phyloP scores from a whole-genome alignment of 1,140 invertebrate species.

The Diachasma alloeum region DNA sequence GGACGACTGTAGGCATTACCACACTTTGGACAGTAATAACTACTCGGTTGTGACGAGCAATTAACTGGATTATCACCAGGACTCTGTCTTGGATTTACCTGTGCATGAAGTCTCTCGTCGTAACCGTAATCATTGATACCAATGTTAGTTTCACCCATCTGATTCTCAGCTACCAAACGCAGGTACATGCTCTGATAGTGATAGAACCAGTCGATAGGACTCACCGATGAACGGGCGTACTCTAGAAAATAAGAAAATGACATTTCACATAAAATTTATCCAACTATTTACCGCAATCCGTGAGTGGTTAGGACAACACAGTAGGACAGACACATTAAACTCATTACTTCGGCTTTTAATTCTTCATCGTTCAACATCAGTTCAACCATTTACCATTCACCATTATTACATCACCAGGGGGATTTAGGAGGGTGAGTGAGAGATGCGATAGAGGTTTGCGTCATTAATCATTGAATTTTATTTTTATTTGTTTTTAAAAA shows the following conservation, averaged over 20 bases:
- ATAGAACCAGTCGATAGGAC: constrained; percentile 49
- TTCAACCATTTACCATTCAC: constrained; percentile 15
- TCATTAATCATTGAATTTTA: background rate
- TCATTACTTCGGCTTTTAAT: background rate
- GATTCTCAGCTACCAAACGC: constrained; percentile 44
- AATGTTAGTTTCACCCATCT: constrained; percentile 26
- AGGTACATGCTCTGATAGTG: constrained; percentile 51
- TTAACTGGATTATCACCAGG: background rate
- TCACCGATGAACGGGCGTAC: constrained; percentile 36
- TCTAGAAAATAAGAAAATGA: constrained; percentile 47
- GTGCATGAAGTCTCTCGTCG: background rate
- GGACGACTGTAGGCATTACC: constrained; percentile 68
- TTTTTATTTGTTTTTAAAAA: background rate
- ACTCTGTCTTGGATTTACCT: background rate
- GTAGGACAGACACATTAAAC: background rate
- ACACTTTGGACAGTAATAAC: constrained; percentile 64
- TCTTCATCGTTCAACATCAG: background rate
- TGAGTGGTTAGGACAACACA: background rate
- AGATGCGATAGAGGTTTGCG: background rate
- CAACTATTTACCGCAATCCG: background rate
- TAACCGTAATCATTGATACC: background rate
- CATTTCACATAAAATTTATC: background rate
- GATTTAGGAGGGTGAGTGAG: background rate
- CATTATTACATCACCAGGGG: background rate
- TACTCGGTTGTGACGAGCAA: constrained; percentile 9